Evolutionary conservation across 2,113 vertebrate species (phyloP), one percentile per base, ranked within the genome.

Genomic region (Mellivora capensis): DNA sequence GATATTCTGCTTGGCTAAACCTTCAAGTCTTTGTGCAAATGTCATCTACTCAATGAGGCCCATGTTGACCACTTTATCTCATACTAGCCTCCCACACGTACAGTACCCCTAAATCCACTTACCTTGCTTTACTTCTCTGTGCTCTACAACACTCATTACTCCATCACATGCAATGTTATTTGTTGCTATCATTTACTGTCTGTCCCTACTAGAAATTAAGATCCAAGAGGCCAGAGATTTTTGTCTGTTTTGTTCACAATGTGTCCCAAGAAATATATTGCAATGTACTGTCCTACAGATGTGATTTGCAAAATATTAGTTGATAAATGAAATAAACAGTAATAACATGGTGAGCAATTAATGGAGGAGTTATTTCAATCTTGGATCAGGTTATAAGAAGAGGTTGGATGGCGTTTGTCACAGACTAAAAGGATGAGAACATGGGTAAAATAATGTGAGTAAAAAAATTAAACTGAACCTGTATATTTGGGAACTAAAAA

Each of bases 1-100:
- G 25, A 21, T 71, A 89, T 3, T 17, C 49, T 77, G 42, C 15
- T 34, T 77, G 13, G 27, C 42, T 69, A 49, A 44, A 44, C 71
- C 49, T 96, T 88, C 49, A 54, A 83, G 47, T 15, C 72, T 92
- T 47, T 82, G 57, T 34, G 47, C 15, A n/a, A 80, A 47, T n/a
- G 9, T 61, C 18, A 37, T 27, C 57, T 81, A 89, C 84, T 87
- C 90, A 59, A 17, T 7, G 15, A 94, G 14, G 6, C 17, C 64
- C 67, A n/a, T 6, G 1, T 31, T 47, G 21, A 81, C 34, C 8
- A 54, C 31, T 21, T 42, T 62, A 37, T 23, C 52, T 91, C 72
- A 23, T 20, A 47, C 9, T n/a, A 7, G 52, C 8, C 34, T 61
- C 57, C 37, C 6, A 44, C 3, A 31, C 42, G 1, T 0, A 2